phyloP scores from a whole-genome alignment of 92 coral and sea anemone genomes.

The Parazoanthus darwini region DNA sequence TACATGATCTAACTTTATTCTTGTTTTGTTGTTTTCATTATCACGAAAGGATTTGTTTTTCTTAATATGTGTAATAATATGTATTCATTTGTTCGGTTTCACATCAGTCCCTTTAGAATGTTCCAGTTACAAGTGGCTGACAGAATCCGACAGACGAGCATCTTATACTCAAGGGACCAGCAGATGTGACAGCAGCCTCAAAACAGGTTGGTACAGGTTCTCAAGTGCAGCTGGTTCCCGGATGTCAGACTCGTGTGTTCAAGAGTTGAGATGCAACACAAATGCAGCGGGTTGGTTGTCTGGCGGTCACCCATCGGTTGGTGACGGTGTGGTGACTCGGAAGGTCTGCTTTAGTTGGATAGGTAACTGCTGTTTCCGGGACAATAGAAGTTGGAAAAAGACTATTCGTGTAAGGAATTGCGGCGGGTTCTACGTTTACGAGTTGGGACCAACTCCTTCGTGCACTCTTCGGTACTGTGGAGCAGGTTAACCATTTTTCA shows the following conservation, averaged over 20 bases:
- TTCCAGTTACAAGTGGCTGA: slow-evolving; percentile 1
- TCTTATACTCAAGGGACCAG: not conserved
- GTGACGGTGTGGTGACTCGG: slow-evolving; percentile 4
- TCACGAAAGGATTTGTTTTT: not conserved
- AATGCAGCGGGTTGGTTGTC: not conserved
- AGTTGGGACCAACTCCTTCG: not conserved
- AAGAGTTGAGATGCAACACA: not conserved
- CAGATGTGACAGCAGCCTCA: not conserved
- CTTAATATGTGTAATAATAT: not conserved
- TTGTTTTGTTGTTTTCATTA: too few species aligned
- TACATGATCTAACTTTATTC: too few species aligned
- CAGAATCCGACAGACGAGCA: not conserved
- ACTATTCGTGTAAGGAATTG: not conserved
- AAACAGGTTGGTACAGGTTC: not conserved
- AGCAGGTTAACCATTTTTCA: not conserved
- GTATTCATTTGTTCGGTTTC: not conserved
- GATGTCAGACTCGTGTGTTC: slow-evolving; percentile 17
- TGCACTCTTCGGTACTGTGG: slow-evolving; percentile 9
- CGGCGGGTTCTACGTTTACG: not conserved
- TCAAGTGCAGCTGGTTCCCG: slow-evolving; percentile 23
- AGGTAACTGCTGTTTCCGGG: not conserved
- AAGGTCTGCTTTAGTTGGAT: not conserved
- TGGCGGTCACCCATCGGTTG: slow-evolving; percentile 7
- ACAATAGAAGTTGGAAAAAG: not conserved
- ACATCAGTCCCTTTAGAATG: not conserved